Percentiles rank a stretch among this genome's conserved stretches.
These are phyloP conservation scores for Dolichomitus sp. DNA, from an alignment of 2,888 invertebrate species.

Conservation along the genomic window DNA sequence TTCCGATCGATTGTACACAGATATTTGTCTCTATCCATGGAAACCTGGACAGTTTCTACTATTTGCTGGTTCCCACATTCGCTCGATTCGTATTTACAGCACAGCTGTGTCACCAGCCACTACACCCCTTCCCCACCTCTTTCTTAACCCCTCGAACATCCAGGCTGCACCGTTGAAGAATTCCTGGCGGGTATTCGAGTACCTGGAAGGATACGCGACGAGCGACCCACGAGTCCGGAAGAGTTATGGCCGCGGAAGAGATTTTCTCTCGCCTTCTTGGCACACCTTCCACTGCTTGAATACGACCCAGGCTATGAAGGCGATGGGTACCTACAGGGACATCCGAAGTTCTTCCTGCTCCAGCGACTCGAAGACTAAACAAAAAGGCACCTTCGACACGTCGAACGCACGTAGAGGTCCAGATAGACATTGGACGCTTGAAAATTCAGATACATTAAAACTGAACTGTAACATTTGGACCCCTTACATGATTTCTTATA, in stretches of 20 bases:
- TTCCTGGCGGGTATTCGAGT: constrained; percentile 36
- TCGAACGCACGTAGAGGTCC: constrained; percentile 19
- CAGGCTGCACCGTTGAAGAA: constrained; percentile 26
- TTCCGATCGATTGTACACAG: neutral
- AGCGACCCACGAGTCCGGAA: constrained; percentile 60
- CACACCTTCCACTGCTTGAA: constrained; percentile 32
- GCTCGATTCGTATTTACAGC: constrained; percentile 11
- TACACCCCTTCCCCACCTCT: neutral
- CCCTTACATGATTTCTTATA: neutral
- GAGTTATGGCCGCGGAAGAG: constrained; percentile 65
- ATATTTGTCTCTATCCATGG: neutral
- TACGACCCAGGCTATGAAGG: constrained; percentile 33
- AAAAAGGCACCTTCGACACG: constrained; percentile 24
- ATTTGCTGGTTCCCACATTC: constrained; percentile 20
- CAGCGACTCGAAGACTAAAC: constrained; percentile 35
- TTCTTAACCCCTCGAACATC: constrained; percentile 4
- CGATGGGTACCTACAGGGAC: neutral
- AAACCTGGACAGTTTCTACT: constrained; percentile 8
- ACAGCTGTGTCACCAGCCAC: constrained; percentile 14
- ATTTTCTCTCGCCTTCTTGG: constrained; percentile 53
- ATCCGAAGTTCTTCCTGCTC: constrained; percentile 7
- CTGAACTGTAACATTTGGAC: neutral
- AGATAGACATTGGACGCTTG: constrained; percentile 13
- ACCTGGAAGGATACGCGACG: constrained; percentile 36
- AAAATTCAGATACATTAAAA: constrained; percentile 4